phyloP scores from a whole-genome alignment of 2,113 vertebrate species.

The Pteropus alecto region DNA sequence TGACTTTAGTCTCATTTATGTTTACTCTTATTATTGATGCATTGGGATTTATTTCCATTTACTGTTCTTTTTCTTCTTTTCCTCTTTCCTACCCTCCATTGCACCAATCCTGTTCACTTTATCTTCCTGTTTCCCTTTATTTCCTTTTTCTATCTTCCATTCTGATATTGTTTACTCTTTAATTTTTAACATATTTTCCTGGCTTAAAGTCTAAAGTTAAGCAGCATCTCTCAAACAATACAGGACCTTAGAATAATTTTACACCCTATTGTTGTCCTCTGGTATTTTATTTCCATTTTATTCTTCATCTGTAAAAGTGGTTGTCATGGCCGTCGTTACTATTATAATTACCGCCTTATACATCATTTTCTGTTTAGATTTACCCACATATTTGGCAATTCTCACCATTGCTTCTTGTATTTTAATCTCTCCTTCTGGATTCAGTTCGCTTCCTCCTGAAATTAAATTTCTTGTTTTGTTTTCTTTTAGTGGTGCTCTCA shows the following conservation, averaged over 20 bases:
- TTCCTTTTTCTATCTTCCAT: not conserved
- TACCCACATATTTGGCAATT: not conserved
- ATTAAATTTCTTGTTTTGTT: conserved; percentile 1
- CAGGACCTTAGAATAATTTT: not conserved
- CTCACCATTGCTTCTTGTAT: not conserved
- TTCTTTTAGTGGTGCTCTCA: not conserved
- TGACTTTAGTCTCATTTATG: not conserved
- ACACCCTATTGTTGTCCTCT: not conserved
- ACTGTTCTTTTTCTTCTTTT: not conserved
- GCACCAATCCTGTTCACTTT: not conserved
- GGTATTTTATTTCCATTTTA: not conserved
- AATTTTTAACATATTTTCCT: not conserved
- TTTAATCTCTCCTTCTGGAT: not conserved
- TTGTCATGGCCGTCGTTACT: not conserved
- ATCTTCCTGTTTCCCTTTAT: not conserved
- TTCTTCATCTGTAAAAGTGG: not conserved
- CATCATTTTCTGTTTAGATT: conserved; percentile 1
- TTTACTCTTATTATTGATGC: not conserved
- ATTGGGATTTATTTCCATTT: not conserved
- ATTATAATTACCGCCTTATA: not conserved
- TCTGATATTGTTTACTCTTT: not conserved
- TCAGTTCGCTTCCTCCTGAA: conserved; percentile 28
- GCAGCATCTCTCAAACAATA: not conserved
- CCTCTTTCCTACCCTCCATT: not conserved
- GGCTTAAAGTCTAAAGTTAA: conserved; percentile 14